Evolutionary conservation across 2,797 vertebrate genomes (phyloP).

Genomic region (Lepus townsendii): DNA sequence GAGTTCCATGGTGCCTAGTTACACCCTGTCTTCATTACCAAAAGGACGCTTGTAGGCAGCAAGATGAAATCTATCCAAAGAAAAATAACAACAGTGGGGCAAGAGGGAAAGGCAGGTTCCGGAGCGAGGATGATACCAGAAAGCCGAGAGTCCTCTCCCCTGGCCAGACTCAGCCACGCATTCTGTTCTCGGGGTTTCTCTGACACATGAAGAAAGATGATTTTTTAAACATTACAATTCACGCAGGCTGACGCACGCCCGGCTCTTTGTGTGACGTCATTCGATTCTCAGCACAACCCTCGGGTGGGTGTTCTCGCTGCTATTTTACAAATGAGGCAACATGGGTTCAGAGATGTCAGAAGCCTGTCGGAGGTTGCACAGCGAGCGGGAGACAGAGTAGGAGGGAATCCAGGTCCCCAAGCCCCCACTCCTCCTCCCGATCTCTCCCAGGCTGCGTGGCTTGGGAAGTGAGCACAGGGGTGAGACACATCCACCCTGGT

Average conservation of each 20-base stretch:
- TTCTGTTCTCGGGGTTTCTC: neutral
- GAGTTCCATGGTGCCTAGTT: neutral
- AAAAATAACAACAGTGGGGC: neutral
- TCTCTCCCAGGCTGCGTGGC: neutral
- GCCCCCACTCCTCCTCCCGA: accelerated
- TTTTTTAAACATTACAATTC: neutral
- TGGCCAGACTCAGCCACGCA: accelerated
- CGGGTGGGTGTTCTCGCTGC: neutral
- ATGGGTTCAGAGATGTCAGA: neutral
- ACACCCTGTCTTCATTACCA: neutral
- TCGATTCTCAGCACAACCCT: neutral
- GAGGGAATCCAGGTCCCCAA: neutral
- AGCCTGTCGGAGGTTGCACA: neutral
- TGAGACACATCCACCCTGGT: neutral
- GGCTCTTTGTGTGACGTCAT: neutral
- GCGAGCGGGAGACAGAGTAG: neutral
- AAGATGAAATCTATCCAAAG: accelerated
- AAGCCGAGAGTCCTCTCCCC: accelerated
- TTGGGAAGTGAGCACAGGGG: neutral
- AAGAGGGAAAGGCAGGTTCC: accelerated
- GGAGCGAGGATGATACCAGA: accelerated
- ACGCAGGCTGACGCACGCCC: neutral
- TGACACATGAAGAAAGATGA: neutral
- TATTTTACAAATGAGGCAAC: neutral
- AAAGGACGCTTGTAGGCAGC: neutral